phyloP scores from a whole-genome alignment of 2,888 invertebrate genomes.

The Drosophila setosimentum region DNA sequence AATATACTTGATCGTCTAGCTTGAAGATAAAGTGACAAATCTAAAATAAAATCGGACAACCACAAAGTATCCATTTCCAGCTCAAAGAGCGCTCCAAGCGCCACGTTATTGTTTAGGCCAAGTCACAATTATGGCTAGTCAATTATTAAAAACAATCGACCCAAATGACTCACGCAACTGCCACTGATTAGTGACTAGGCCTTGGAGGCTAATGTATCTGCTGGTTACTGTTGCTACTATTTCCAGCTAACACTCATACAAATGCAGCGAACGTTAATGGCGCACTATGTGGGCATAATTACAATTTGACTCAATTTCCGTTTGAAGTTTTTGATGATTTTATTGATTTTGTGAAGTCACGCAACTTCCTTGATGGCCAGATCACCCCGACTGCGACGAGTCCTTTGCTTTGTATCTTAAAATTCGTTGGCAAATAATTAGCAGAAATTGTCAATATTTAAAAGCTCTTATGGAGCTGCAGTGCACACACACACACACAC shows the following conservation, averaged over 20 bases:
- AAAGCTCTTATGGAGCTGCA: constrained; percentile 41
- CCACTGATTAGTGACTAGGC: constrained; percentile 24
- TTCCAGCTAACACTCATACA: constrained; percentile 27
- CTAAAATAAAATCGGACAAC: constrained; percentile 31
- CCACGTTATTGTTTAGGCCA: constrained; percentile 23
- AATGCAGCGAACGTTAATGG: constrained; percentile 51
- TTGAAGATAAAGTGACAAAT: constrained; percentile 29
- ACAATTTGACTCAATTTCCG: constrained; percentile 78
- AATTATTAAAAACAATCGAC: constrained; percentile 58
- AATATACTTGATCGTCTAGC: constrained; percentile 19
- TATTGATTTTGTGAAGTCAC: constrained; percentile 81
- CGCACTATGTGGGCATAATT: constrained; percentile 66
- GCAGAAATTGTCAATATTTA: constrained; percentile 69
- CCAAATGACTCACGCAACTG: constrained; percentile 44
- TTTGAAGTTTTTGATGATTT: constrained; percentile 73
- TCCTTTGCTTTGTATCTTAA: constrained; percentile 16
- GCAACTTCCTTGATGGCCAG: constrained; percentile 62
- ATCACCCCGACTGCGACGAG: not conserved
- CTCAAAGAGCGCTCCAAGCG: constrained; percentile 5
- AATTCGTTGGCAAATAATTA: constrained; percentile 50
- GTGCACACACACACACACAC: constrained; percentile 4
- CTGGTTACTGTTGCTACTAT: constrained; percentile 14
- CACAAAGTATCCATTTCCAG: constrained; percentile 4
- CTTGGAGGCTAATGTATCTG: constrained; percentile 35
- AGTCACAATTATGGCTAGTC: constrained; percentile 57